Base-by-base conservation (phyloP, 1,140 invertebrate species). In the Ips typographus region DNA sequence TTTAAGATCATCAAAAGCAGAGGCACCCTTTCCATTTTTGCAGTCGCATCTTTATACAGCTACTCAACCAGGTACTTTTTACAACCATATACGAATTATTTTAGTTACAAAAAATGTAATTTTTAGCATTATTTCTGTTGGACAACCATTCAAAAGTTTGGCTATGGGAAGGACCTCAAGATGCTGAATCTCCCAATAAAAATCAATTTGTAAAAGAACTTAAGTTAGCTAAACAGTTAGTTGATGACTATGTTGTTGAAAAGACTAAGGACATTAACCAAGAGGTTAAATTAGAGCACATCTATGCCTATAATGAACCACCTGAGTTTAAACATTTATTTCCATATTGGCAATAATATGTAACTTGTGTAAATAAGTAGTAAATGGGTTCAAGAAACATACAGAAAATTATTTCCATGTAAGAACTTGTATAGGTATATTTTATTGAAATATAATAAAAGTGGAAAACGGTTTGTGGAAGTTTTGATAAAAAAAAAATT, bases 11-110 rank as follows among this genome's bases (percentile, higher is more conserved):
- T 7, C 40, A 7, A 47, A 63, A 47, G 37, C 63, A 44, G 37
- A 62, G 37, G 69, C 71, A 6, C 43, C 74, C 37, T 74, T 73
- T 68, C 74, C 74, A 43, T 74, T 75, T 68, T 64, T 75, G 51
- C 73, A 75, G 53, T 65, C 55, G 8, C 72, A 75, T 71, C 71
- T 75, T 7, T 74, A 71, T 58, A 65, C 65, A 40, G 73, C 73
- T 6, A 55, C 42, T 37, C 59, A 74, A 67, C 73, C 74, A 71
- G 74, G 74, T 75, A 59, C 38, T 55, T 37, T 22, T 0, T 37
- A 4, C 1, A 47, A 39, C 4, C 4, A 38, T 22, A 1, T 63
- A 22, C 38, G 55, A 56, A 40, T 39, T 51, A 57, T 5, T 51
- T 40, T 49, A 8, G 56, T 62, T 60, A 41, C 58, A 69, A 72